Evolutionary conservation across 2,113 vertebrate species (phyloP).

Genomic region (Carassius auratus): DNA sequence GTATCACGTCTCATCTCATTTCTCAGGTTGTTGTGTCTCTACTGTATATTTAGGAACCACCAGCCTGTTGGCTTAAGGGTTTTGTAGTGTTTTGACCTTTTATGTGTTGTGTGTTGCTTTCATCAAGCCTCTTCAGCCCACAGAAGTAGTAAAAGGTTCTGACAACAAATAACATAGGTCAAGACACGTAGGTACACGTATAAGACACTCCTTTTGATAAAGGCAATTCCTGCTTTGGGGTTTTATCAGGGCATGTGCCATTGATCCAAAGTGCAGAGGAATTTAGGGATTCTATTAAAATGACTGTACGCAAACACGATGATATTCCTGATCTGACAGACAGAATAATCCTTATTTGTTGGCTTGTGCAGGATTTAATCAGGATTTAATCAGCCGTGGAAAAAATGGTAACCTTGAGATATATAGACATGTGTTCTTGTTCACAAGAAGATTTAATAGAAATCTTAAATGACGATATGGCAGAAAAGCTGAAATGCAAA

Average conservation of each 20-base stretch:
- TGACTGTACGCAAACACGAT: constrained; percentile 16
- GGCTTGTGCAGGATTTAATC: not conserved
- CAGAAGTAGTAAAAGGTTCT: not conserved
- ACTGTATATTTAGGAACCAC: not conserved
- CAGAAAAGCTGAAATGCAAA: not conserved
- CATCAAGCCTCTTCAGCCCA: not conserved
- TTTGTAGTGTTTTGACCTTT: not conserved
- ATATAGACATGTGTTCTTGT: not conserved
- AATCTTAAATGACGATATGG: not conserved
- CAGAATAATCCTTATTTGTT: not conserved
- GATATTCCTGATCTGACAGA: constrained; percentile 21
- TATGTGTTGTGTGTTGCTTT: not conserved
- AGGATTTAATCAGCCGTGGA: not conserved
- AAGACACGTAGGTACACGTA: constrained; percentile 56
- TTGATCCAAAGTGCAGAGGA: constrained; percentile 30
- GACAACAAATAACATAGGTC: constrained; percentile 26
- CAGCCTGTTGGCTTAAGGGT: not conserved
- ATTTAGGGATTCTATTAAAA: constrained; percentile 56
- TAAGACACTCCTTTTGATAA: constrained; percentile 35
- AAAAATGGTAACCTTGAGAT: not conserved
- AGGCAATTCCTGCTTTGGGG: constrained; percentile 43
- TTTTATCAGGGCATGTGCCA: not conserved
- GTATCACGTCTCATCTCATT: not conserved
- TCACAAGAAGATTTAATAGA: not conserved
- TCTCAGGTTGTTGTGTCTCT: constrained; percentile 23